Evolutionary conservation across 2,797 vertebrate genomes (phyloP).

Genomic region (Poecile montanus): DNA sequence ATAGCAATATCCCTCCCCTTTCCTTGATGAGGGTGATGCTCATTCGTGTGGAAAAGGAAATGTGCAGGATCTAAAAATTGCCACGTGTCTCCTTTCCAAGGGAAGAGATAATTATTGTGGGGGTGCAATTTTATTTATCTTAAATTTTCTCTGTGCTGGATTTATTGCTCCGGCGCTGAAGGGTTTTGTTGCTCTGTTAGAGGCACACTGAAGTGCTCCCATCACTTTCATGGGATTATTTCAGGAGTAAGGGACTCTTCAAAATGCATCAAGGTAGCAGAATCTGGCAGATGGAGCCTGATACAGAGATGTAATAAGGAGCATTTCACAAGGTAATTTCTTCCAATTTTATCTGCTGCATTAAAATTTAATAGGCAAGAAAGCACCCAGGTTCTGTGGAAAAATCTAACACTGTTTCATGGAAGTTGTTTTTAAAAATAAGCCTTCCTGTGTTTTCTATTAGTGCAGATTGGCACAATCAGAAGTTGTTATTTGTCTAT

Average conservation of each 20-base stretch:
- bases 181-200: not conserved
- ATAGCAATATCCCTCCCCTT: not conserved
- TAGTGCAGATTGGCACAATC: not conserved
- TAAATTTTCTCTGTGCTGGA: not conserved
- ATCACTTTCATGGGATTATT: not conserved
- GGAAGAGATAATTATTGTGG: not conserved
- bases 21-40: not conserved
- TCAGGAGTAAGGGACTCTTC: not conserved
- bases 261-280: not conserved
- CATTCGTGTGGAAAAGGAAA: not conserved
- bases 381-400: not conserved
- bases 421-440: not conserved
- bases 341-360: not conserved
- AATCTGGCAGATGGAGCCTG: not conserved
- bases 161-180: not conserved
- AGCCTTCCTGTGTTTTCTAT: not conserved
- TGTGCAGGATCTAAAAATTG: not conserved
- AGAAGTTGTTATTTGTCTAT: not conserved
- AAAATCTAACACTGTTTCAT: not conserved
- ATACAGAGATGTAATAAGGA: not conserved
- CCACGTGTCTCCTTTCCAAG: not conserved
- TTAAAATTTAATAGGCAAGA: conserved; percentile 1
- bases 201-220: not conserved
- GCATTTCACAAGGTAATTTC: not conserved
- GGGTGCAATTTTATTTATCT: too few species aligned